Conservation (phyloP, 2,113 vertebrate species). For the Caranx ignobilis region DNA sequence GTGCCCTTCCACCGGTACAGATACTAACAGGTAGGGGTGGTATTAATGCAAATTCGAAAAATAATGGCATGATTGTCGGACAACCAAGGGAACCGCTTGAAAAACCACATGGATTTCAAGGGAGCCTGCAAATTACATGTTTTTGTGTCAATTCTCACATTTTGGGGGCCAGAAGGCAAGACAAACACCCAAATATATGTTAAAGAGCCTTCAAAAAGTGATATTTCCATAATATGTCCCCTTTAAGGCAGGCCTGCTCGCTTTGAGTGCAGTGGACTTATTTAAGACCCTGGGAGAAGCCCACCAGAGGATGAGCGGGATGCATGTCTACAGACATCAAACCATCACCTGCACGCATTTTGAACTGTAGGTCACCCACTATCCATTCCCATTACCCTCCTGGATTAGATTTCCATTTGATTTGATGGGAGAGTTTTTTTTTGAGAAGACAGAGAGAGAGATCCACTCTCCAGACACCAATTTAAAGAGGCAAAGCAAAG, state of each 20-base stretch:
- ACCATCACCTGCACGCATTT: slow-evolving; percentile 38
- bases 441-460: neutral
- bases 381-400: slow-evolving; percentile 67
- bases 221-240: neutral
- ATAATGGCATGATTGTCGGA: too few species aligned
- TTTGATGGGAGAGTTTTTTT: slow-evolving; percentile 46
- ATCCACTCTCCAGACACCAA: slow-evolving; percentile 65
- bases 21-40: too few species aligned
- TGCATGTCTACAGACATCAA: slow-evolving; percentile 46
- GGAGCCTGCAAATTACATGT: too few species aligned
- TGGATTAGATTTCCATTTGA: slow-evolving; percentile 78
- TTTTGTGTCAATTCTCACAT: too few species aligned
- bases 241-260: neutral
- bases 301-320: neutral
- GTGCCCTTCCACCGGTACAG: too few species aligned
- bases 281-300: slow-evolving; percentile 20
- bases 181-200: too few species aligned
- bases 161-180: too few species aligned
- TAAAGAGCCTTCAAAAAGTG: too few species aligned
- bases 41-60: too few species aligned
- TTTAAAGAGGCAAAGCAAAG: slow-evolving; percentile 75
- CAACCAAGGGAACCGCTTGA: too few species aligned
- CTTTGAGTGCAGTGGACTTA: neutral
- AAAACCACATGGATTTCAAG: too few species aligned
- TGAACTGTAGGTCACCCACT: slow-evolving; percentile 60